Conservation (phyloP, 1,140 invertebrate genomes). For the Semibalanus balanoides region DNA sequence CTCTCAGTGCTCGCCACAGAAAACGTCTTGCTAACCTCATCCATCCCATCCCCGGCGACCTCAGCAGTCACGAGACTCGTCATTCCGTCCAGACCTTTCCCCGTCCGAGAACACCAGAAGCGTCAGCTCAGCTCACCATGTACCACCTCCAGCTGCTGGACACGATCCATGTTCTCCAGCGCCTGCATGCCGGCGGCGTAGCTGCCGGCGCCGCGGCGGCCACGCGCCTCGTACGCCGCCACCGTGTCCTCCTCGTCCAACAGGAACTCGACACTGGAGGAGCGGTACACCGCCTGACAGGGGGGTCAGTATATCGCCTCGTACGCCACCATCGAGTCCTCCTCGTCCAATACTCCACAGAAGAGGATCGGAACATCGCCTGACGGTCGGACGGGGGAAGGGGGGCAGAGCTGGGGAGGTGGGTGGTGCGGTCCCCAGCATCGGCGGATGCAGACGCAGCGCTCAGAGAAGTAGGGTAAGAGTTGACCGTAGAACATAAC, state of each 20-base stretch:
- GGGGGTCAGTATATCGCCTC: conserved; percentile 42
- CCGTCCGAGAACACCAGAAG: no score
- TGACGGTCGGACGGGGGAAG: conserved; percentile 23
- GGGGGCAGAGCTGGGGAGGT: neutral
- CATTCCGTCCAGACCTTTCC: no score
- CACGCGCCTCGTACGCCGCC: conserved; percentile 66
- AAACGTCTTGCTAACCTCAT: no score
- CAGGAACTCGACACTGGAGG: conserved; percentile 50
- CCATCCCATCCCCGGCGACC: no score
- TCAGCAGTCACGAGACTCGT: no score
- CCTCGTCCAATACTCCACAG: conserved; percentile 53
- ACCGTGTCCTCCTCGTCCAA: conserved; percentile 71
- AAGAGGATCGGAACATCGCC: conserved; percentile 46
- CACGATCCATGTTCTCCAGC: conserved; percentile 55
- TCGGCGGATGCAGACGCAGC: no score
- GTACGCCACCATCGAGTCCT: conserved; percentile 74
- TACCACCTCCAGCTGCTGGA: conserved; percentile 70
- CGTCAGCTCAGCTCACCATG: conserved; percentile 40
- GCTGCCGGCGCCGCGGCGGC: conserved; percentile 31
- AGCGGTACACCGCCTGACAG: conserved; percentile 45
- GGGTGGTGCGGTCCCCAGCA: no score
- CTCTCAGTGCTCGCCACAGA: no score
- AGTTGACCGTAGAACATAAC: no score
- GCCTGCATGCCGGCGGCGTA: conserved; percentile 63
- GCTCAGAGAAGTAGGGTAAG: no score